Percentiles rank a stretch among this genome's conserved stretches.
Evolutionary conservation across 2,113 vertebrate genomes (phyloP).

Genomic region (Electrona antarctica): DNA sequence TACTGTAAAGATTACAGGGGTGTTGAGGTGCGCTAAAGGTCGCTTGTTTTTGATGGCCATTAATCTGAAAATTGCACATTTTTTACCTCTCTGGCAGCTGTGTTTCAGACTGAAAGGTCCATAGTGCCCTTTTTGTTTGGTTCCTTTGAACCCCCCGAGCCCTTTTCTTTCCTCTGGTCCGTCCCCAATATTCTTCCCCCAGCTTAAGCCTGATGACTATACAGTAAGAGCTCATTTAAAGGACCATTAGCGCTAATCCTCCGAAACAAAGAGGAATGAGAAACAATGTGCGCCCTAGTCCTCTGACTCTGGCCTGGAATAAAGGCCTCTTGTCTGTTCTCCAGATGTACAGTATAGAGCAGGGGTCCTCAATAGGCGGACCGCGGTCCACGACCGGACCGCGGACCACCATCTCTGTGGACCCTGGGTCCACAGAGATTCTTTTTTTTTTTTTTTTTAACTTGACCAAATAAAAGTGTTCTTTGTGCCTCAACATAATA

Average conservation of each 20-base stretch:
- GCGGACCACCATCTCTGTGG: too few relatives aligned
- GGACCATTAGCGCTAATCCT: slow-evolving; percentile 79
- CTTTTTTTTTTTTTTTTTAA: too few relatives aligned
- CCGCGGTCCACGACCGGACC: too few relatives aligned
- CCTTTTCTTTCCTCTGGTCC: slow-evolving; percentile 61
- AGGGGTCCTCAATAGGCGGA: too few relatives aligned
- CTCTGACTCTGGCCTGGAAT: slow-evolving; percentile 45
- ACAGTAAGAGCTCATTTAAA: slow-evolving; percentile 77
- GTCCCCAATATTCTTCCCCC: slow-evolving; percentile 63
- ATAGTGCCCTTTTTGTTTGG: slow-evolving; percentile 80
- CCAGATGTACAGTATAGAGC: too few relatives aligned
- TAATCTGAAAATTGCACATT: slow-evolving; percentile 83
- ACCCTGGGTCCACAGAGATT: too few relatives aligned
- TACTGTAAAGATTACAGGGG: slow-evolving; percentile 54
- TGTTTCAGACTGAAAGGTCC: slow-evolving; percentile 50
- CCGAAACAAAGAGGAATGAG: slow-evolving; percentile 71
- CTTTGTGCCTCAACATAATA: too few relatives aligned
- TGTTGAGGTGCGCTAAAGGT: slow-evolving; percentile 68
- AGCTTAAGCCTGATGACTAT: slow-evolving; percentile 69
- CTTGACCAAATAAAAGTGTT: too few relatives aligned
- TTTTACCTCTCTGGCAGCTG: slow-evolving; percentile 74
- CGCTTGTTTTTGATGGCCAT: slow-evolving; percentile 66
- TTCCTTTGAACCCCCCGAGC: slow-evolving; percentile 71
- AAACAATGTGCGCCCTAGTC: slow-evolving; percentile 64
- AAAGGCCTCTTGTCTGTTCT: slow-evolving; percentile 56